Evolutionary conservation across 1,140 invertebrate species (phyloP).

Genomic region (Pollicipes pollicipes): DNA sequence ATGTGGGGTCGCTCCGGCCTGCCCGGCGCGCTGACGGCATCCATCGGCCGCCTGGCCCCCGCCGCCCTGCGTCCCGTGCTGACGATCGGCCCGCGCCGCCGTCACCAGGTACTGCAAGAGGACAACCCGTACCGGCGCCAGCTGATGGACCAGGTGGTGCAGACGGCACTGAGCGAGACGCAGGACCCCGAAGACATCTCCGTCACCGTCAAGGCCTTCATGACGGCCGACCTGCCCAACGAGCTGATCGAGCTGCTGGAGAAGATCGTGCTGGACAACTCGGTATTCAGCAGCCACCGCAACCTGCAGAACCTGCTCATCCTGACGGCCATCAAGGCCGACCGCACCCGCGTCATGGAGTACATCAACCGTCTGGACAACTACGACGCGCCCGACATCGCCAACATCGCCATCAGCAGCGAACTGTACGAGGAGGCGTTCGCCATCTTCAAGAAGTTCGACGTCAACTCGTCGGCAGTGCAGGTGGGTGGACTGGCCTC

Average conservation of each 20-base stretch:
- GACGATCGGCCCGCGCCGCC: too few relatives aligned
- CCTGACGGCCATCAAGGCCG: conserved; percentile 87
- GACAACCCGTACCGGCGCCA: conserved; percentile 86
- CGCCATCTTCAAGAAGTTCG: conserved; percentile 99
- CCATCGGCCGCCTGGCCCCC: too few relatives aligned
- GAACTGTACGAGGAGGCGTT: conserved; percentile 98
- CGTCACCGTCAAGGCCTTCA: conserved; percentile 98
- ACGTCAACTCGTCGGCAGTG: conserved; percentile 97
- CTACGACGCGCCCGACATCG: conserved; percentile 99
- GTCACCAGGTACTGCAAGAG: conserved; percentile 56
- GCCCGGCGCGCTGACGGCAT: too few relatives aligned
- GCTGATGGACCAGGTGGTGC: conserved; percentile 94
- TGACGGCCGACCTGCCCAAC: conserved; percentile 97
- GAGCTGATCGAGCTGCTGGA: conserved; percentile 98
- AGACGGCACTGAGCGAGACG: conserved; percentile 81
- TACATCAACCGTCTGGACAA: conserved; percentile 96
- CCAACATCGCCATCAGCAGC: conserved; percentile 96
- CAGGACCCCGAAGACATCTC: conserved; percentile 98
- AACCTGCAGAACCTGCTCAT: conserved; percentile 61
- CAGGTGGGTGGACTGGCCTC: too few relatives aligned
- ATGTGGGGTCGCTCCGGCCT: too few relatives aligned
- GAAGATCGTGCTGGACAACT: conserved; percentile 97
- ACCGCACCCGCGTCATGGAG: conserved; percentile 69
- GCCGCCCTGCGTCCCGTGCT: too few relatives aligned
- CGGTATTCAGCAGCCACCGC: conserved; percentile 91